phyloP scores from a whole-genome alignment of 2,797 vertebrate genomes.

The Gephyroberyx darwinii region DNA sequence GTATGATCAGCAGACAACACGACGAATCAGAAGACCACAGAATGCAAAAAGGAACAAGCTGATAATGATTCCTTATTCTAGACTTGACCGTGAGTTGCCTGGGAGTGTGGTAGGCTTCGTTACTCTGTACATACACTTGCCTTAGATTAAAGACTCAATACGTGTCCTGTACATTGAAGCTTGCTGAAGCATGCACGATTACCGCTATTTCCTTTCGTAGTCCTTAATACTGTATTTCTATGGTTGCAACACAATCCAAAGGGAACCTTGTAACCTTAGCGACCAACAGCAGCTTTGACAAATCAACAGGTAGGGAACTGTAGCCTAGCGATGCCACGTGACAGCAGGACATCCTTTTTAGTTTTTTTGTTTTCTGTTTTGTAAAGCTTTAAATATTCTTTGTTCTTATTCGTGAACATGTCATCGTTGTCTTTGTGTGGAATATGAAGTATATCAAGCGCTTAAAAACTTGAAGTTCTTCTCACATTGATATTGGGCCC shows the following conservation, averaged over 20 bases:
- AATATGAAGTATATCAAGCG: constrained; percentile 66
- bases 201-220: constrained; percentile 58
- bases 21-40: constrained; percentile 33
- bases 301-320: constrained; percentile 69
- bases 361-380: constrained; percentile 36
- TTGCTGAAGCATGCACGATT: constrained; percentile 77
- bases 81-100: constrained; percentile 58
- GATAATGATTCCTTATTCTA: constrained; percentile 48
- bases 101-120: constrained; percentile 44
- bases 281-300: constrained; percentile 76
- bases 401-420: constrained; percentile 52
- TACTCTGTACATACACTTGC: constrained; percentile 75
- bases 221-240: constrained; percentile 57
- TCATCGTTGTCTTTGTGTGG: constrained; percentile 60
- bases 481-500: constrained; percentile 42
- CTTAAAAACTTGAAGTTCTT: constrained; percentile 54
- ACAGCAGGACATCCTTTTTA: constrained; percentile 1
- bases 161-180: constrained; percentile 77
- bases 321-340: constrained; percentile 45
- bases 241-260: constrained; percentile 67
- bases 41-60: constrained; percentile 41
- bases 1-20: constrained; percentile 14
- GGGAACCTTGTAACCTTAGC: constrained; percentile 67
- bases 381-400: constrained; percentile 71
- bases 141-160: constrained; percentile 73